Evolutionary conservation across 2,797 vertebrate species (phyloP).

Genomic region (Zalophus californianus): DNA sequence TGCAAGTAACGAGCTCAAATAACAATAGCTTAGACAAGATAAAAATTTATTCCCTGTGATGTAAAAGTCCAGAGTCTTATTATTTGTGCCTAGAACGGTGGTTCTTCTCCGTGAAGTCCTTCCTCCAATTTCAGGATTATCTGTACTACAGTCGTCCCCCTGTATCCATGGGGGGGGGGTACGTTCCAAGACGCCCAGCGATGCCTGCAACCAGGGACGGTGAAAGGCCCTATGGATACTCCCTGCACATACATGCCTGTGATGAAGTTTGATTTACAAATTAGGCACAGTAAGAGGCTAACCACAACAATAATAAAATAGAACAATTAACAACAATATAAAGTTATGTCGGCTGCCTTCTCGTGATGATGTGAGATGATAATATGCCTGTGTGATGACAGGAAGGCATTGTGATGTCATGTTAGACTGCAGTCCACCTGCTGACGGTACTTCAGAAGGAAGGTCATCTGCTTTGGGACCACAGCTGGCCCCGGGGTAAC

Average conservation of each 20-base stretch:
- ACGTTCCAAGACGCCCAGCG: not conserved
- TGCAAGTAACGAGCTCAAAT: not conserved
- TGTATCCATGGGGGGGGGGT: not conserved
- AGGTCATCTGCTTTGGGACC: not conserved
- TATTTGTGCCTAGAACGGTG: not conserved
- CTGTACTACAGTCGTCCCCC: not conserved
- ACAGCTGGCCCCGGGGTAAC: not conserved
- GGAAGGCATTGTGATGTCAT: not conserved
- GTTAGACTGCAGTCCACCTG: not conserved
- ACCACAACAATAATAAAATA: not conserved
- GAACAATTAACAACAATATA: not conserved
- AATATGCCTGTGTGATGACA: not conserved
- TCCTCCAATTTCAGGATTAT: slow-evolving; percentile 31
- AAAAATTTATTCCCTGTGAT: not conserved
- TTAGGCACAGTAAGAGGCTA: not conserved
- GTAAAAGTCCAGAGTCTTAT: slow-evolving; percentile 6
- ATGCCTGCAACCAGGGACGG: not conserved
- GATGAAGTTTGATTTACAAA: not conserved
- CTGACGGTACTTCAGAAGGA: not conserved
- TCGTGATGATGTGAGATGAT: not conserved
- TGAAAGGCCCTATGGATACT: not conserved
- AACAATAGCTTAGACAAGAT: slow-evolving; percentile 14
- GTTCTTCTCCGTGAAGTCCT: not conserved
- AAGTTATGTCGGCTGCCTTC: not conserved
- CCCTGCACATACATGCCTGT: not conserved